Percentiles rank a stretch among this genome's conserved stretches.
These are phyloP conservation scores for Pachliopta kotzebuea DNA, from an alignment of 2,888 invertebrate genomes.

Conservation along the genomic window DNA sequence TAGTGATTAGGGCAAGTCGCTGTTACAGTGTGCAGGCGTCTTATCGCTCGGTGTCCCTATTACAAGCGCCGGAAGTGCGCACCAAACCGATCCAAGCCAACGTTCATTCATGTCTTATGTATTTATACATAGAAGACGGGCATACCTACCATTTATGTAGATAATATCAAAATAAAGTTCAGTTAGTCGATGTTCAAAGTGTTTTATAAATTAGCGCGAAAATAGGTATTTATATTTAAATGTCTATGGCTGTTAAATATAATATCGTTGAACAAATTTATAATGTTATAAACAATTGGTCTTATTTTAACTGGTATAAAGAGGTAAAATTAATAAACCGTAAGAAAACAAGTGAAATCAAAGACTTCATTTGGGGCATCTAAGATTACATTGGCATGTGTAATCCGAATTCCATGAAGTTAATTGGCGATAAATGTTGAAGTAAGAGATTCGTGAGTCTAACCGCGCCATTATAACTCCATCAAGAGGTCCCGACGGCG, in stretches of 20 bases:
- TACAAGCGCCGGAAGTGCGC: conserved; percentile 70
- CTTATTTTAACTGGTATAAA: background rate
- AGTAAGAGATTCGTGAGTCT: conserved; percentile 9
- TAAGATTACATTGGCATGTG: background rate
- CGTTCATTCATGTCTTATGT: conserved; percentile 72
- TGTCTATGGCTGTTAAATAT: no score
- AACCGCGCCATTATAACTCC: conserved; percentile 19
- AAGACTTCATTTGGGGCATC: background rate
- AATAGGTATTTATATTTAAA: background rate
- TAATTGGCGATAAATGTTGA: conserved; percentile 7
- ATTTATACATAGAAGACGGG: conserved; percentile 61
- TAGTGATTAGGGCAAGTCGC: conserved; percentile 19
- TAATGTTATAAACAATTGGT: background rate
- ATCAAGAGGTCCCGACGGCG: conserved; percentile 8
- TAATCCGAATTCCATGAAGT: conserved; percentile 1
- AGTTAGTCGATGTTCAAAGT: background rate
- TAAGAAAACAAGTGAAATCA: background rate
- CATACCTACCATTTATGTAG: conserved; percentile 48
- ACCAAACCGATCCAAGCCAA: conserved; percentile 54
- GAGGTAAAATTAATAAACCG: background rate
- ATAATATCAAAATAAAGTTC: conserved; percentile 28
- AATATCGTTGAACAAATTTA: background rate
- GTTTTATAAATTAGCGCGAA: background rate
- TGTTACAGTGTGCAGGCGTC: conserved; percentile 33
- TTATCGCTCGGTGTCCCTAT: conserved; percentile 72